A percentile compares a stretch with the other conserved stretches of the same genome.
Evolutionary conservation across 1,140 invertebrate species (phyloP).

Genomic region (Zaprionus ghesquierei): DNA sequence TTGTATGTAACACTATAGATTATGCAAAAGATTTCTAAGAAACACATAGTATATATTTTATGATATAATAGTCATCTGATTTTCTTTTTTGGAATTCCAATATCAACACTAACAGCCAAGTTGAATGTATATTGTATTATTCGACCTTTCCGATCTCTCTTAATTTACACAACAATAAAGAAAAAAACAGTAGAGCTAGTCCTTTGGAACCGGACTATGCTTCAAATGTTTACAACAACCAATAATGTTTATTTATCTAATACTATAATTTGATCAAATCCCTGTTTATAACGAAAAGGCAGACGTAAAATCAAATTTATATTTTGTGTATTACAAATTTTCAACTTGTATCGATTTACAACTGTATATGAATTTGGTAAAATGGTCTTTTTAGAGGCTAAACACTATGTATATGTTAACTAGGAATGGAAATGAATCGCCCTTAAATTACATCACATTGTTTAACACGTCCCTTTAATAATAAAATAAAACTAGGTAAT

Average conservation of each 20-base stretch:
- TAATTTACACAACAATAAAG: slow-evolving; percentile 19
- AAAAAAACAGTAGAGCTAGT: slow-evolving; percentile 7
- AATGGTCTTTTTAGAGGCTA: not conserved
- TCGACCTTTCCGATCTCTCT: not conserved
- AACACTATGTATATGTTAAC: not conserved
- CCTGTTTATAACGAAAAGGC: slow-evolving; percentile 29
- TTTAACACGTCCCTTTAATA: not conserved
- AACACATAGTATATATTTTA: not conserved
- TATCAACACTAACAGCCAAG: slow-evolving; percentile 31
- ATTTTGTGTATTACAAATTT: not conserved
- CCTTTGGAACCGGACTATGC: slow-evolving; percentile 3
- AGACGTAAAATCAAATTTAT: not conserved
- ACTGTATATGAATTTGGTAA: not conserved
- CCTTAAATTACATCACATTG: slow-evolving; percentile 30
- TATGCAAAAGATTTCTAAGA: slow-evolving; percentile 11
- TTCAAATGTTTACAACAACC: slow-evolving; percentile 11
- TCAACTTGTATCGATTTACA: not conserved
- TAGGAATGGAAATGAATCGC: not conserved
- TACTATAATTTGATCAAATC: slow-evolving; percentile 11
- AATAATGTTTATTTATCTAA: slow-evolving; percentile 6
- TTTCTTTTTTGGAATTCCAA: not conserved
- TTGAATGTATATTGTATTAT: slow-evolving; percentile 4
- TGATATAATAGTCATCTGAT: not conserved
- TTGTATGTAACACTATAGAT: slow-evolving; percentile 17
- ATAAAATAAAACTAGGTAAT: not conserved